phyloP scores from a whole-genome alignment of 1,140 invertebrate genomes.

The Drosophila mayri region DNA sequence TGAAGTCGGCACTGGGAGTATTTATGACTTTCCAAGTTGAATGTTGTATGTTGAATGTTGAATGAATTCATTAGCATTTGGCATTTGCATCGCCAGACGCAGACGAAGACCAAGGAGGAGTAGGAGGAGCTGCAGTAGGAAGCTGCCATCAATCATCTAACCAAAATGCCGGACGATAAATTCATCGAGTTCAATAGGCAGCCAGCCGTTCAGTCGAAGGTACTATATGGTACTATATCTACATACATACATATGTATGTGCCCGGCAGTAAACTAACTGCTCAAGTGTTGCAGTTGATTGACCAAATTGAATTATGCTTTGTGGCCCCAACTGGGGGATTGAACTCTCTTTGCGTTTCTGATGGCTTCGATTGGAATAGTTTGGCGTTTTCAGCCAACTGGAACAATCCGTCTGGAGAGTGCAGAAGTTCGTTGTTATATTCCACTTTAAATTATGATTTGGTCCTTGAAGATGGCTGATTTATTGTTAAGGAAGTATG shows the following conservation, averaged over 20 bases:
- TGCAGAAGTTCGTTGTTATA: not conserved
- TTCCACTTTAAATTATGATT: not conserved
- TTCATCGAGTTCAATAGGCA: conserved; percentile 71
- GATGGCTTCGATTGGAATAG: conserved; percentile 6
- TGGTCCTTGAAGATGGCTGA: no score
- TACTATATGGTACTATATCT: conserved; percentile 6
- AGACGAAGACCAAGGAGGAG: not conserved
- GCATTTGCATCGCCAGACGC: conserved; percentile 55
- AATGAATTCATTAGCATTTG: conserved; percentile 77
- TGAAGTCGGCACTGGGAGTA: conserved; percentile 68
- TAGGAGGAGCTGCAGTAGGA: not conserved
- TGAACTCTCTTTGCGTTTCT: not conserved
- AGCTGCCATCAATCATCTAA: conserved; percentile 67
- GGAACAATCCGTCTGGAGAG: conserved; percentile 10
- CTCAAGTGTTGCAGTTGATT: conserved; percentile 58
- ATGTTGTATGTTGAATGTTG: conserved; percentile 69
- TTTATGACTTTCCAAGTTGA: conserved; percentile 76
- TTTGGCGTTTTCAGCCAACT: not conserved
- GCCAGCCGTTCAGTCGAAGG: conserved; percentile 16
- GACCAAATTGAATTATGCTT: conserved; percentile 71
- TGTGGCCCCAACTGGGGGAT: conserved; percentile 29
- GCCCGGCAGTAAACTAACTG: conserved; percentile 36
- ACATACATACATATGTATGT: no score
- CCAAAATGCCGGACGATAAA: conserved; percentile 71
- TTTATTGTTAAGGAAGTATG: no score